A percentile compares a stretch with the other conserved stretches of the same genome.
Evolutionary conservation across 2,888 invertebrate species (phyloP).

Genomic region (Acleris literana): DNA sequence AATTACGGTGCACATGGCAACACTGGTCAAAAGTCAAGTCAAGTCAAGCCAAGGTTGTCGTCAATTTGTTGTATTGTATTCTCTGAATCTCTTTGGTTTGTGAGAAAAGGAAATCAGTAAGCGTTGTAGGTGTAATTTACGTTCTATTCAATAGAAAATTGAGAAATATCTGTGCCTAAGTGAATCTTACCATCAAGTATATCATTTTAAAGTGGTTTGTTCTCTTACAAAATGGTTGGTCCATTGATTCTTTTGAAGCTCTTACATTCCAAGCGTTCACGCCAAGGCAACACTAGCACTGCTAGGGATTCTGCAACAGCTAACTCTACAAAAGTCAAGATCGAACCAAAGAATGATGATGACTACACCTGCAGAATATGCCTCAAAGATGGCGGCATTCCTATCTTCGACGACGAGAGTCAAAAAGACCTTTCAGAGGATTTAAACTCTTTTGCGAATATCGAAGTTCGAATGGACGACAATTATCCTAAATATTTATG

Average conservation of each 20-base stretch:
- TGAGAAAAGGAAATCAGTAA: too few relatives aligned
- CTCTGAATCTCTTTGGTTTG: too few relatives aligned
- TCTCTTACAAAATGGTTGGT: slow-evolving; percentile 51
- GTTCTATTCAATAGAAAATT: too few relatives aligned
- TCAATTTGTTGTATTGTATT: too few relatives aligned
- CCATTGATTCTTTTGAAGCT: slow-evolving; percentile 58
- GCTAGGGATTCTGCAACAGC: not conserved
- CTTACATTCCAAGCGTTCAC: slow-evolving; percentile 53
- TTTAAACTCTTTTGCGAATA: slow-evolving; percentile 55
- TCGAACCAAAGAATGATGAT: slow-evolving; percentile 35
- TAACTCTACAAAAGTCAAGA: slow-evolving; percentile 27
- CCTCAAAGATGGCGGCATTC: slow-evolving; percentile 64
- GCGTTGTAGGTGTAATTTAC: too few relatives aligned
- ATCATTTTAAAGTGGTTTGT: not conserved
- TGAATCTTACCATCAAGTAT: too few relatives aligned
- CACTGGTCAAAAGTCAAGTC: too few relatives aligned
- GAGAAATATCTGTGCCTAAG: too few relatives aligned
- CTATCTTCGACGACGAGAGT: slow-evolving; percentile 55
- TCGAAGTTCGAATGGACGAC: slow-evolving; percentile 59
- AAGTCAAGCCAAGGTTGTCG: too few relatives aligned
- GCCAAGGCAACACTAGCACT: slow-evolving; percentile 10
- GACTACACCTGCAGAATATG: slow-evolving; percentile 63
- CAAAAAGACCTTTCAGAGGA: slow-evolving; percentile 54
- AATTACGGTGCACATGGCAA: too few relatives aligned
- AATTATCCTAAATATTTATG: slow-evolving; percentile 67